Evolutionary conservation across 1,140 invertebrate species (phyloP), one percentile per base, ranked within the genome.

Genomic region (Drosophila arizonae): DNA sequence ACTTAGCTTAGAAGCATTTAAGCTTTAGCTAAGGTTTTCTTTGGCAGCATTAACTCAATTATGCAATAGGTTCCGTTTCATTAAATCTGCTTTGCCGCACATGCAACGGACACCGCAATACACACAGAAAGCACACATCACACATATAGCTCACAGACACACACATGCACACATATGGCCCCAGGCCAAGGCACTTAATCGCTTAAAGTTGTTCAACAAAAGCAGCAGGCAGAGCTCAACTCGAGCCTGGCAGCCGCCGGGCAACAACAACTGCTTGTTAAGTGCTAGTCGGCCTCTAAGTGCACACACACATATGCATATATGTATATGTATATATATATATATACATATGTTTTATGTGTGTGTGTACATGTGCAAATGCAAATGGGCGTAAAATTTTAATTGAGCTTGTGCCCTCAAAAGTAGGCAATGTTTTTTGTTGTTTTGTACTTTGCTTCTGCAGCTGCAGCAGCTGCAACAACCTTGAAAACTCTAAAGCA

Each of bases 361-460:
- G 6, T 17, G 33, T 61, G 50, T n/a, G n/a, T 65, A 30, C 41
- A 54, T 56, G 52, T 80, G 76, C 45, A 80, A 80, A 87, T 82
- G 68, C 87, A 82, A 86, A 80, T 78, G 75, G 74, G 82, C 79
- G 82, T 90, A 80, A 87, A 90, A 82, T 90, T 90, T 90, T 90
- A 90, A 90, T 90, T 90, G 87, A 90, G 79, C 72, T 62, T 64
- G 66, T 72, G 84, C 79, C 79, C 85, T 74, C 67, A 88, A 66
- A 87, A 87, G 84, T 80, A 77, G 68, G 84, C 80, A 51, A 77
- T 70, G 73, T 77, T 82, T 74, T 74, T 73, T 58, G 57, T 39
- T 39, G 36, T 11, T 39, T 39, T 39, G 36, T 11, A 39, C 36
- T 39, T 13, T 39, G 36, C 36, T 33, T 39, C 51, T 45, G 21